Evolutionary conservation across 2,113 vertebrate species (phyloP).

Genomic region (Microtus montanus): DNA sequence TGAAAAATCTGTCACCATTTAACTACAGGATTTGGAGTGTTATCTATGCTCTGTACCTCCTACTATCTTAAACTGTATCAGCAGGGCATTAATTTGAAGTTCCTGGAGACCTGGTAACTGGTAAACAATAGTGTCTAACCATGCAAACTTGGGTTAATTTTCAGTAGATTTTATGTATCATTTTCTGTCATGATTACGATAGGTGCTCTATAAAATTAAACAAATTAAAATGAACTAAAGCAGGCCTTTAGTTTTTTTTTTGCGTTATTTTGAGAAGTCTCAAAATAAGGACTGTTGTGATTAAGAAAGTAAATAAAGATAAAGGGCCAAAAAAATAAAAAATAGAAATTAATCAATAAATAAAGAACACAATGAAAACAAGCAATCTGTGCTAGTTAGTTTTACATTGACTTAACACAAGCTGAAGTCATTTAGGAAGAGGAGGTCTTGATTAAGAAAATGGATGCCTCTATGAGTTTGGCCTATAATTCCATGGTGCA

Average conservation of each 20-base stretch:
- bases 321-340: not conserved
- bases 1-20: conserved; percentile 5
- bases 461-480: not conserved
- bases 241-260: not conserved
- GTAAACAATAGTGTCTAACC: not conserved
- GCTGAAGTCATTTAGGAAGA: not conserved
- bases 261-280: not conserved
- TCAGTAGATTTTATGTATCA: not conserved
- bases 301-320: not conserved
- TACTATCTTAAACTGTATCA: not conserved
- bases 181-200: not conserved
- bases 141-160: not conserved
- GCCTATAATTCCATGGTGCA: not conserved
- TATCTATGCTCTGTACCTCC: not conserved
- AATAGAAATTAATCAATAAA: not conserved
- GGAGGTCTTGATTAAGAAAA: not conserved
- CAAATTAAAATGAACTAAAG: not conserved
- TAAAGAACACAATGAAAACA: not conserved
- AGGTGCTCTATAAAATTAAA: not conserved
- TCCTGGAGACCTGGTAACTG: not conserved
- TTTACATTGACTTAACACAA: not conserved
- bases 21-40: not conserved
- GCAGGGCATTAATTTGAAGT: not conserved
- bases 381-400: not conserved
- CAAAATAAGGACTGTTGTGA: not conserved